Evolutionary conservation across 92 coral and sea anemone genomes (phyloP), one percentile per base, ranked within the genome.

Genomic region (Porites cylindrica): DNA sequence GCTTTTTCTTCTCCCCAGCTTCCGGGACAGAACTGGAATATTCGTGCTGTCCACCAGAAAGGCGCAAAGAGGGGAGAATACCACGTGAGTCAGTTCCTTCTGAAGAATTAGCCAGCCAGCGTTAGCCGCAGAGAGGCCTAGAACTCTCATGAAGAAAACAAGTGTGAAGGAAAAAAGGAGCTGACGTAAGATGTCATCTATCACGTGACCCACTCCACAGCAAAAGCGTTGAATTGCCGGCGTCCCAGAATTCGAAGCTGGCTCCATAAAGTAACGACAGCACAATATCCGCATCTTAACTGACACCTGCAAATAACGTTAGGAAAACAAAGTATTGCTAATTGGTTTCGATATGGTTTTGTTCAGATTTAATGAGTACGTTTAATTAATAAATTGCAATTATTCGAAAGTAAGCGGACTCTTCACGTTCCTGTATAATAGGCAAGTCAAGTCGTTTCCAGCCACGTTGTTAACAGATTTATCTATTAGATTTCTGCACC

Each of bases 201-300:
- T 64, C 72, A 63, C 62, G 59, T 79, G 83, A 64, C 83, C 83
- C 83, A 79, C 60, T 65, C 83, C 83, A 19, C 3, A 79, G 72
- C 60, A 65, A 51, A 79, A 6, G 14, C 59, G 83, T 24, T 65
- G 83, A 11, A 79, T n/a, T 13, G 47, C 2, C 10, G 20, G 62
- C 17, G 62, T 79, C 4, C 11, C 14, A n/a, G 60, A 50, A 18
- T 51, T 29, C 13, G 29, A n/a, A 19, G 7, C 19, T 8, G 16
- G 26, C 26, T 2, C 3, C 4, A 9, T 20, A 7, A 20, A 62
- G 16, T 56, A 10, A 16, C 19, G 7, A 62, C 21, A n/a, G 66
- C 66, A 62, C 66, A 8, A 62, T 62, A n/a, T 62, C n/a, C 66
- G n/a, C 66, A 62, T 62, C 19, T 62, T 18, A n/a, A 16, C n/a